Base-by-base conservation (phyloP, 2,888 invertebrate genomes). In the Hedychridium roseum region DNA sequence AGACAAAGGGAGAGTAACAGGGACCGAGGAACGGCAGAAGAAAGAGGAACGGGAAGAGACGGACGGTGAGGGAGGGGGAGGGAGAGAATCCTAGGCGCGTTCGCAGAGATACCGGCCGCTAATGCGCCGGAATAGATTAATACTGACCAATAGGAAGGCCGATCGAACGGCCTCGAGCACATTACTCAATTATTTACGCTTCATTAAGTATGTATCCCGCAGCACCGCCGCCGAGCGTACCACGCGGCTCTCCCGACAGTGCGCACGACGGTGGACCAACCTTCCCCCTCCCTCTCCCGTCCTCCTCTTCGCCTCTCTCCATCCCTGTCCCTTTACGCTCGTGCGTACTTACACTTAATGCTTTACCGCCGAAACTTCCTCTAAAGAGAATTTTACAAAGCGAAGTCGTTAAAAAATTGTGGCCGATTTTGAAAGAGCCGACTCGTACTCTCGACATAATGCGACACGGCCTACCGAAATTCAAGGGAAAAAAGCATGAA, bases 121-220 rank as follows among this genome's bases (percentile, higher is more conserved):
- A 74, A 76, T 78, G 78, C 77, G 72, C 73, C 71, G 74, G 76
- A 77, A 78, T 78, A 78, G 77, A 78, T 78, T 78, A 78, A 78
- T 78, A 73, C 74, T 73, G 73, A 75, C 78, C 78, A 78, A 77
- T 78, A 76, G 78, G 70, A 76, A 72, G 71, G 66, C 54, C 74
- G 76, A 77, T 77, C 78, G 78, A 78, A 76, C 71, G 71, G 74
- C 77, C 75, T 70, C 75, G 69, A 76, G 78, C 78, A 77, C 78
- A 78, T 78, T 78, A 78, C 78, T 78, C 78, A 78, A 78, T 78
- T 78, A 78, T 78, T 78, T 78, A 78, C 73, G 76, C 77, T 78
- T 78, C 78, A 78, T 78, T 78, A 78, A 78, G 76, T 78, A 78
- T 78, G 78, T 76, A 78, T 78, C 76, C 76, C n/a, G n/a, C n/a